Base-by-base conservation (phyloP, 2,888 invertebrate species). In the Enchytraeus crypticus region DNA sequence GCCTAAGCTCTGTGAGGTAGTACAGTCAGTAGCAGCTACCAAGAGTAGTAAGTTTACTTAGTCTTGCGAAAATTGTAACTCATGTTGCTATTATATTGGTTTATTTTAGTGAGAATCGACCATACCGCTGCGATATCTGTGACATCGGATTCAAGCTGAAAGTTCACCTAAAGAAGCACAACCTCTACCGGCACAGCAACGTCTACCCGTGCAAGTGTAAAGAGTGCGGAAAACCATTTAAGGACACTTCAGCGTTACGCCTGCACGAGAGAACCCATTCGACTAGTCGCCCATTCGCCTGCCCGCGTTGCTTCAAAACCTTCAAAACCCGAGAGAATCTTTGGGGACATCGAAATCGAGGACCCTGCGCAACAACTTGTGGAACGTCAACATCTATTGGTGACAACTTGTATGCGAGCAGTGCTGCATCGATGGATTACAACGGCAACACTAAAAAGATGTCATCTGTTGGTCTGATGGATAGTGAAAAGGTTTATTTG, bases 281-380 rank as follows among this genome's bases (percentile, higher is more conserved):
- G 5, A 57, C 55, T 47, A 63, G 61, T 23, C 64, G 68, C 5
- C 68, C 68, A 0, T 68, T 68, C 38, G 55, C 54, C 11, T 66
- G 66, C 53, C 8, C 49, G 11, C 64, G 59, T 32, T 69, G 69
- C 57, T 66, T 65, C 23, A 69, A 68, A 54, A 65, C 57, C 21
- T 69, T 69, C 66, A 69, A 69, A 62, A 68, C 69, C 11, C 38
- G 63, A 18, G 69, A 69, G 59, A 69, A 68, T 51, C 66, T 69
- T 33, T 69, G 69, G 69, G 68, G 69, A 8, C 69, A 69, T 49
- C 63, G 66, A 30, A 66, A 69, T 53, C 59, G 69, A 4, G 59
- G 65, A 11, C 67, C 68, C 30, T 68, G 68, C 51, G 49, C 21
- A 8, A 23, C 18, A 11, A 65, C 68, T 33, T 68, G 68, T 47